These are phyloP conservation scores for Sinelater perroti DNA, from an alignment of 2,888 invertebrate species.

Conservation along the genomic window DNA sequence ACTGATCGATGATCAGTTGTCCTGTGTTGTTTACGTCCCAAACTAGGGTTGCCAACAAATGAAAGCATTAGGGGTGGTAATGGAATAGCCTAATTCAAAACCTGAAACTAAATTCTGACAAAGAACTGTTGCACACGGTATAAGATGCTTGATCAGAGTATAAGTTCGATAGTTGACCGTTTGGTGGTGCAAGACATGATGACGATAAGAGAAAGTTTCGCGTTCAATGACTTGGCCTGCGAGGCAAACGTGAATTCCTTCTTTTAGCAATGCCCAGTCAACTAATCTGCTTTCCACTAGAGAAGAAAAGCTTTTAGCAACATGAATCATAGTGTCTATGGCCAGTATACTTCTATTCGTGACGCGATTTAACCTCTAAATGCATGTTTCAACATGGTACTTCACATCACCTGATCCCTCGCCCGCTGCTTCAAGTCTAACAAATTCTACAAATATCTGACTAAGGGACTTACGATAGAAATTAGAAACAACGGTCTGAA, in stretches of 20 bases:
- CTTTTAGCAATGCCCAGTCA: constrained; percentile 98
- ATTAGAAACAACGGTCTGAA: constrained; percentile 91
- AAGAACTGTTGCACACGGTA: constrained; percentile 98
- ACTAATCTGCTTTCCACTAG: constrained; percentile 88
- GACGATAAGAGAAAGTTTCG: constrained; percentile 89
- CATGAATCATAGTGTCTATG: constrained; percentile 85
- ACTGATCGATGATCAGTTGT: constrained; percentile 96
- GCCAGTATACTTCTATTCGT: constrained; percentile 93
- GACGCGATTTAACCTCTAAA: constrained; percentile 87
- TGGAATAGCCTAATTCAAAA: constrained; percentile 97
- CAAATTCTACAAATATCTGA: constrained; percentile 91
- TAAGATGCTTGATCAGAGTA: constrained; percentile 98
- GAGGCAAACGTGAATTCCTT: constrained; percentile 95
- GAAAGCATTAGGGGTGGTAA: constrained; percentile 97
- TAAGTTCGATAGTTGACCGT: constrained; percentile 90
- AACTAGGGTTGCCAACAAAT: constrained; percentile 99
- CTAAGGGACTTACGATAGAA: constrained; percentile 91
- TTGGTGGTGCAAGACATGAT: constrained; percentile 98
- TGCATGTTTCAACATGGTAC: constrained; percentile 89
- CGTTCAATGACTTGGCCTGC: constrained; percentile 98
- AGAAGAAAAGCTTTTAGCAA: constrained; percentile 85
- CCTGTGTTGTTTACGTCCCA: constrained; percentile 99
- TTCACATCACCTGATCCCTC: constrained; percentile 93
- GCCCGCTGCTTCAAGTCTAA: constrained; percentile 90
- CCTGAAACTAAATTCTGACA: constrained; percentile 94